Conservation (phyloP, 2,888 invertebrate genomes). For the Cistogaster globosa region DNA sequence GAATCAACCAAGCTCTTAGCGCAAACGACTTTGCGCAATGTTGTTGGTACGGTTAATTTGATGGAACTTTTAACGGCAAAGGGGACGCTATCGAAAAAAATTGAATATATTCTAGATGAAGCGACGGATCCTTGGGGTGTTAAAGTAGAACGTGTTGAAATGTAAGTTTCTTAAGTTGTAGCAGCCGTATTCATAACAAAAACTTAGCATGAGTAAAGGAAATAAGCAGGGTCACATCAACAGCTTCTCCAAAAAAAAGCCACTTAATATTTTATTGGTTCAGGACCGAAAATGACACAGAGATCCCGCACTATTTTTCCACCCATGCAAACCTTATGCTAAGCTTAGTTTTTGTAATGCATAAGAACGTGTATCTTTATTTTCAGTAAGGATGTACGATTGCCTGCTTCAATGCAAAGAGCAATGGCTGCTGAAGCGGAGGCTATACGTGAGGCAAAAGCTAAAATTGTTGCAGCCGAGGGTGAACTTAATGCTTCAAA, state of each 20-base stretch:
- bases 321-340: too few relatives aligned
- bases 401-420: constrained; percentile 75
- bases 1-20: constrained; percentile 90
- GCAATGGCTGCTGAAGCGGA: constrained; percentile 79
- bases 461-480: constrained; percentile 78
- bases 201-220: too few relatives aligned
- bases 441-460: constrained; percentile 77
- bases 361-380: too few relatives aligned
- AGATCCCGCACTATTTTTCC: too few relatives aligned
- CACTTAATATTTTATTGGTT: too few relatives aligned
- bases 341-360: too few relatives aligned
- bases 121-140: constrained; percentile 96
- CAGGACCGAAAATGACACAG: too few relatives aligned
- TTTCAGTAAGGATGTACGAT: constrained; percentile 76
- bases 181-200: too few relatives aligned
- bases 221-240: too few relatives aligned
- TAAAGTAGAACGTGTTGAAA: constrained; percentile 96
- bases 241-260: too few relatives aligned
- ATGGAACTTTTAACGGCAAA: constrained; percentile 95
- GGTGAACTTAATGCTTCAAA: constrained; percentile 77
- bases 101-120: constrained; percentile 91
- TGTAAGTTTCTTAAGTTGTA: constrained; percentile 84
- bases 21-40: constrained; percentile 92
- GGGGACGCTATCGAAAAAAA: constrained; percentile 93
- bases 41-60: constrained; percentile 94